These are phyloP conservation scores for Reticulitermes speratus DNA, from an alignment of 1,140 invertebrate species.

Conservation along the genomic window DNA sequence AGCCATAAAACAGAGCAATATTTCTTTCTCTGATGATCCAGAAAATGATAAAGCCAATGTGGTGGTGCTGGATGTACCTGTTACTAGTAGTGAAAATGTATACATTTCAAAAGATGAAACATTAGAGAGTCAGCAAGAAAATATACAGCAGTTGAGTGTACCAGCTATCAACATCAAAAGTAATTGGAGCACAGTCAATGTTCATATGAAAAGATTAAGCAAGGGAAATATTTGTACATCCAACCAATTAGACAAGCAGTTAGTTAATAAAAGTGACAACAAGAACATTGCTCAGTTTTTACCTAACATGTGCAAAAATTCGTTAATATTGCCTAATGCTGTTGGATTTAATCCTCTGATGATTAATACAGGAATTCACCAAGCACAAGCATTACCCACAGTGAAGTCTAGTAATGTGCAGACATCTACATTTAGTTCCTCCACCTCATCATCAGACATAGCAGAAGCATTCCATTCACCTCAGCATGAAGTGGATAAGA, in stretches of 20 bases:
- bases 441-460: not conserved
- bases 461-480: not conserved
- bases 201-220: not conserved
- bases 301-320: not conserved
- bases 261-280: not conserved
- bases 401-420: not conserved
- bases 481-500: not conserved
- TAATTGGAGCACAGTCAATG: not conserved
- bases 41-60: not conserved
- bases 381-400: not conserved
- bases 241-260: not conserved
- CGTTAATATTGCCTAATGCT: not conserved
- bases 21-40: conserved; percentile 21
- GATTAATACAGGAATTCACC: conserved; percentile 1
- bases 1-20: conserved; percentile 24
- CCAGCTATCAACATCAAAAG: not conserved
- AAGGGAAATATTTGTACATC: not conserved
- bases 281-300: not conserved
- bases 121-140: not conserved
- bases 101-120: not conserved
- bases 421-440: not conserved
- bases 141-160: not conserved
- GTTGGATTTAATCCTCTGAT: not conserved
- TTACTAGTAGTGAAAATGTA: not conserved
- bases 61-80: not conserved